Percentiles rank a stretch among this genome's conserved stretches.
These are phyloP conservation scores for Calephelis nemesis DNA, from an alignment of 1,140 invertebrate species.

Conservation along the genomic window DNA sequence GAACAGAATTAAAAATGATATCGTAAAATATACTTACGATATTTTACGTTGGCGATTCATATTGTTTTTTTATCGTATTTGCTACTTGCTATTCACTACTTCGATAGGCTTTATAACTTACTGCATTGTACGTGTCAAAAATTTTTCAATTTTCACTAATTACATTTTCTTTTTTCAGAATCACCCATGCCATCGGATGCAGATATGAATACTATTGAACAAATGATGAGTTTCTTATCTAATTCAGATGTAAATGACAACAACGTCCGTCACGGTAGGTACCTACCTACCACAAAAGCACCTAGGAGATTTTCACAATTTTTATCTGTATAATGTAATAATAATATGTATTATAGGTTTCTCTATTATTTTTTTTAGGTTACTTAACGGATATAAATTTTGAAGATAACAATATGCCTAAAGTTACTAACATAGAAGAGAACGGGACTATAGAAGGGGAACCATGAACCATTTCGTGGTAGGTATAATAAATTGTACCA, in stretches of 20 bases:
- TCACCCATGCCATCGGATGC: neutral
- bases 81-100: too few relatives aligned
- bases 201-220: neutral
- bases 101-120: neutral
- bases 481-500: neutral
- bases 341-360: too few relatives aligned
- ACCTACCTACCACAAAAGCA: neutral
- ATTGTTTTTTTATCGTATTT: too few relatives aligned
- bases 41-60: too few relatives aligned
- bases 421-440: neutral
- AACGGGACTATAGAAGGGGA: neutral
- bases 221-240: neutral
- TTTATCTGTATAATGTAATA: too few relatives aligned
- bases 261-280: neutral
- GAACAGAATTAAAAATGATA: too few relatives aligned
- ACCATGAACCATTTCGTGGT: neutral
- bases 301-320: neutral
- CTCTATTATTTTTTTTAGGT: too few relatives aligned
- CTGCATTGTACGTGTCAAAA: neutral
- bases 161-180: slow-evolving; percentile 1
- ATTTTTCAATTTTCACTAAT: slow-evolving; percentile 11
- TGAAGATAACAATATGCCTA: too few relatives aligned
- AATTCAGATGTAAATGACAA: neutral
- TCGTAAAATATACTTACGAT: too few relatives aligned
- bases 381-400: too few relatives aligned